Evolutionary conservation across 1,140 invertebrate genomes (phyloP), one percentile per base, ranked within the genome.

Genomic region (Megalopta genalis): DNA sequence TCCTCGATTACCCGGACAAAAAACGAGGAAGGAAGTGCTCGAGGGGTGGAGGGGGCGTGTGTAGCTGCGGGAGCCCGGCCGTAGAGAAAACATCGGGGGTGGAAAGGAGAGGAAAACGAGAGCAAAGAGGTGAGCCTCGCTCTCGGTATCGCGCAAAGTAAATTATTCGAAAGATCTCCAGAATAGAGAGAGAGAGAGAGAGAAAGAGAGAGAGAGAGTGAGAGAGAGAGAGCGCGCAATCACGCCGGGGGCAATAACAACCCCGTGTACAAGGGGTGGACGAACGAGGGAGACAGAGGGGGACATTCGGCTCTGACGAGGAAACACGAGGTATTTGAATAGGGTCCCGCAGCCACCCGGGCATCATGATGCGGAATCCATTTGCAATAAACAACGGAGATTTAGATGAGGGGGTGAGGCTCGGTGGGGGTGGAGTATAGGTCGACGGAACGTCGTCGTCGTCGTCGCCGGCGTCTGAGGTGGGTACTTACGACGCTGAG

Each of bases 311-410:
- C 72, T 65, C 76, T 88, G 83, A 88, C 87, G 87, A 88, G 89
- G 85, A 90, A 88, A 90, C 85, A 91, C 89, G 85, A 88, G 87
- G 85, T 88, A 90, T 89, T 88, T 88, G 87, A 90, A 88, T 90
- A 88, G 90, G 88, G 88, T 90, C 85, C 84, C 89, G 80, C 60
- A 90, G 87, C 88, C 86, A 86, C 87, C 81, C 86, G 87, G 87
- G 90, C 87, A 88, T 90, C 89, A 87, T 91, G 88, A 90, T 90
- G 88, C 86, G 88, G 90, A 93, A 93, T 93, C 90, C 92, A 93
- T 93, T 93, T 93, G 92, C 92, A 93, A 93, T 93, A 93, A 93
- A 93, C 91, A 92, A 93, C 91, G 80, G 83, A 91, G 91, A 92
- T 93, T 91, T 90, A 90, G 88, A 84, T 85, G 81, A 32, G 32